Evolutionary conservation across 2,888 invertebrate genomes (phyloP), one percentile per base, ranked within the genome.

Genomic region (Hypomecis atomaria): DNA sequence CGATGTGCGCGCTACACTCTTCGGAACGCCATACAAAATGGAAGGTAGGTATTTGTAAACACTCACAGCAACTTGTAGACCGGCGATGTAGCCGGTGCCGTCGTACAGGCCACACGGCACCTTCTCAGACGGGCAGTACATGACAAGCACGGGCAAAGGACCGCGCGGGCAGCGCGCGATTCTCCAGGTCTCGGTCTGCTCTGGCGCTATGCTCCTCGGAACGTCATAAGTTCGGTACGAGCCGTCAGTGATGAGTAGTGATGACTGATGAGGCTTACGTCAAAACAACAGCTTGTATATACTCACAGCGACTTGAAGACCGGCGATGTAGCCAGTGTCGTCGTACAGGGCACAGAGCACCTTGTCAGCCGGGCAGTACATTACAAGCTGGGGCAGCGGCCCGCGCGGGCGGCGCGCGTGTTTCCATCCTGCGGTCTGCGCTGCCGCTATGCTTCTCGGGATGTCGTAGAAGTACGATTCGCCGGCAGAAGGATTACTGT

Each of bases 281-380:
- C 38, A 9, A 8, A 23, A 9, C 9, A 50, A 5, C 50, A 43
- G 36, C 33, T 47, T 37, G 9, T 49, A 9, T 9, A 1, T 59
- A 83, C 87, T 83, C 68, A 89, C 89, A 67, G 81, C 83, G 53
- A 87, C 69, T 67, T 88, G 88, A 9, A 85, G 37, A 0, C 88
- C 89, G 58, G 85, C 84, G 5, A 85, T 67, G 61, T 75, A 66
- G 0, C 75, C 79, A 5, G 69, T 73, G 42, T 77, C 76, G 37
- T 84, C 83, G 49, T 70, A 87, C n/a, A 85, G 64, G 0, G 69
- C 73, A 65, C 89, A 88, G 10, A 87, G 58, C 5, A 76, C 71
- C 11, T 74, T 73, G 61, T 82, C 85, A 0, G 65, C 13, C 1
- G 76, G 69, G 67, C 89, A 89, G 74, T 75, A 81, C 75, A 87